These are phyloP conservation scores for Abramis brama DNA, from an alignment of 2,113 vertebrate genomes.

Conservation along the genomic window DNA sequence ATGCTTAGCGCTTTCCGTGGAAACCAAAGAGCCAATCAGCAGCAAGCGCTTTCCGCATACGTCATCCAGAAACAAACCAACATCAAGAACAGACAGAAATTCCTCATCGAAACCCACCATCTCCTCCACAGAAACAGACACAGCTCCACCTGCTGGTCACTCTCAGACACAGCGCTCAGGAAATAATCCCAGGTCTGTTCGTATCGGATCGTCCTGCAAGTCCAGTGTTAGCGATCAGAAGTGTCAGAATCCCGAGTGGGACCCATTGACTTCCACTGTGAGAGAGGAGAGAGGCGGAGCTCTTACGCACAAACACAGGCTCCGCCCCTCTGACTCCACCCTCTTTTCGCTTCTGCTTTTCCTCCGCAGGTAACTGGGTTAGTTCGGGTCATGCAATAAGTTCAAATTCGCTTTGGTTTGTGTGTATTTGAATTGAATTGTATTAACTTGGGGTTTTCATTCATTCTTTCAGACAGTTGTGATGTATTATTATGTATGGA, in stretches of 20 bases:
- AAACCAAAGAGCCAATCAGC: constrained; percentile 6
- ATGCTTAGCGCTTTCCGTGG: neutral
- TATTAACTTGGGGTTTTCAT: neutral
- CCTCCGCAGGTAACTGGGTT: constrained; percentile 49
- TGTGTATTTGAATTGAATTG: neutral
- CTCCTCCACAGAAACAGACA: neutral
- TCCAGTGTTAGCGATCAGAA: neutral
- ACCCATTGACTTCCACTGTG: neutral
- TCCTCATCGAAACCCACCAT: neutral
- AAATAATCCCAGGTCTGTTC: neutral
- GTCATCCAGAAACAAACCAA: neutral
- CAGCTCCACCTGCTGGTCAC: neutral
- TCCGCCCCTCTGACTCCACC: constrained; percentile 48
- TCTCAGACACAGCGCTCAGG: neutral
- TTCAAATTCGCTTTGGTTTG: neutral
- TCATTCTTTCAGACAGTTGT: neutral
- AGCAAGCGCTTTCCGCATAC: neutral
- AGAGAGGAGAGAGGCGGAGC: neutral
- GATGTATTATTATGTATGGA: constrained; percentile 10
- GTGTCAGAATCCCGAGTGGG: neutral
- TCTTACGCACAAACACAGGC: neutral
- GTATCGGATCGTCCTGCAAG: neutral
- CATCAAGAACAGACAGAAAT: no score
- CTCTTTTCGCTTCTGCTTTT: constrained; percentile 51
- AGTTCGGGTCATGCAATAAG: neutral